These are phyloP conservation scores for Caenorhabditis drosophilae DNA, from an alignment of 2,888 invertebrate species.

Conservation along the genomic window DNA sequence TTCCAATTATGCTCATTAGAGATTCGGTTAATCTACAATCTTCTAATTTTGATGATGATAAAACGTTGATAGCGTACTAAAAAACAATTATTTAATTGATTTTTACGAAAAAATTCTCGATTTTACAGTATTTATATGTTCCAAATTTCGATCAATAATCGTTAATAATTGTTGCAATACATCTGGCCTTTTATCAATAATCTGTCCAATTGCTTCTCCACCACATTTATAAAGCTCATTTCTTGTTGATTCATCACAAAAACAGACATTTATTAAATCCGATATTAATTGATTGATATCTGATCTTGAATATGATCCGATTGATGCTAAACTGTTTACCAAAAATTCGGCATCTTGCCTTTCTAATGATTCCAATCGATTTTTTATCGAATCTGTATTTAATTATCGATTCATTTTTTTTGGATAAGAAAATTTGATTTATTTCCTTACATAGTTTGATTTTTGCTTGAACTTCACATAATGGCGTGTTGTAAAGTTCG, in stretches of 20 bases:
- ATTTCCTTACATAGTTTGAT: constrained; percentile 21
- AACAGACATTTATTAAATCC: constrained; percentile 59
- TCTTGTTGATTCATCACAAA: constrained; percentile 58
- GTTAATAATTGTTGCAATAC: constrained; percentile 48
- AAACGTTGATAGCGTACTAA: constrained; percentile 62
- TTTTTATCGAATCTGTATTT: constrained; percentile 2
- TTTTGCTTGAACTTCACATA: constrained; percentile 28
- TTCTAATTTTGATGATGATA: constrained; percentile 54
- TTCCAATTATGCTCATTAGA: constrained; percentile 57
- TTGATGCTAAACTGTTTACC: constrained; percentile 48
- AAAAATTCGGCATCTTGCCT: constrained; percentile 49
- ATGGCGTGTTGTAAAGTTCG: constrained; percentile 43
- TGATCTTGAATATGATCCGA: constrained; percentile 38
- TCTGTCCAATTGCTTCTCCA: constrained; percentile 59
- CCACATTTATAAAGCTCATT: constrained; percentile 63
- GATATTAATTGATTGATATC: constrained; percentile 45
- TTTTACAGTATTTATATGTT: constrained; percentile 56
- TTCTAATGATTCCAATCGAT: constrained; percentile 23
- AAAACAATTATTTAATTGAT: constrained; percentile 8
- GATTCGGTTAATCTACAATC: constrained; percentile 52
- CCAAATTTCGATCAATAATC: constrained; percentile 62
- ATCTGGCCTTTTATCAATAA: constrained; percentile 53
- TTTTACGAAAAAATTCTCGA: neutral
- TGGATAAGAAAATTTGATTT: constrained; percentile 11
- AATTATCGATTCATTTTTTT: too few relatives aligned